Conservation (phyloP, 2,888 invertebrate species). For the Prosapia bicincta region DNA sequence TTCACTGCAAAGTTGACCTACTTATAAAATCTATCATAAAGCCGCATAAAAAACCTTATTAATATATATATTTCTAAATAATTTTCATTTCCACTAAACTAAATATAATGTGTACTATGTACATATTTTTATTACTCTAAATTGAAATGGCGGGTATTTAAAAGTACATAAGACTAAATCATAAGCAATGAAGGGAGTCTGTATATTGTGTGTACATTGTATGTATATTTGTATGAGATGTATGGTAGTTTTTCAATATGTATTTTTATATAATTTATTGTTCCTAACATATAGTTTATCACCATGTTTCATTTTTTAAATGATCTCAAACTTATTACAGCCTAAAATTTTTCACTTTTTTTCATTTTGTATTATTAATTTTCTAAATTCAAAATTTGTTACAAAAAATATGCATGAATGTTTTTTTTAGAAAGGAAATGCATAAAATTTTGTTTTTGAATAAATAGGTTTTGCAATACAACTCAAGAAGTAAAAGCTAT, state of each 20-base stretch:
- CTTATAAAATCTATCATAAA: background rate
- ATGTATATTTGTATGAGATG: background rate
- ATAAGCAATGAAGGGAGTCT: background rate
- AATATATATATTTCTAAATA: background rate
- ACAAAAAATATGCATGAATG: background rate
- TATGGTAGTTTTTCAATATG: background rate
- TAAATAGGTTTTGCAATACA: background rate
- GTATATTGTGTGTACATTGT: background rate
- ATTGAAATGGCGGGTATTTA: background rate
- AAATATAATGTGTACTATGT: slow-evolving; percentile 22
- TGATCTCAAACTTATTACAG: background rate
- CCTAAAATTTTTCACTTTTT: background rate
- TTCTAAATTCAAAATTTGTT: background rate
- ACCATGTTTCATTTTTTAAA: background rate
- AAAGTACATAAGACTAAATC: background rate
- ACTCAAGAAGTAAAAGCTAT: background rate
- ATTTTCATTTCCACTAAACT: background rate
- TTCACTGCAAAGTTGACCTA: background rate
- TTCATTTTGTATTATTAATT: background rate
- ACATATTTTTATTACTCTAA: slow-evolving; percentile 11
- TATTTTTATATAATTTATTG: background rate
- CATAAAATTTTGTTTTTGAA: background rate
- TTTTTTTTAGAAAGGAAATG: background rate
- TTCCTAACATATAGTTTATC: background rate
- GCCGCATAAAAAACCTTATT: too few species aligned